Evolutionary conservation across 2,888 invertebrate species (phyloP).

Genomic region (Apotomis turbidana): DNA sequence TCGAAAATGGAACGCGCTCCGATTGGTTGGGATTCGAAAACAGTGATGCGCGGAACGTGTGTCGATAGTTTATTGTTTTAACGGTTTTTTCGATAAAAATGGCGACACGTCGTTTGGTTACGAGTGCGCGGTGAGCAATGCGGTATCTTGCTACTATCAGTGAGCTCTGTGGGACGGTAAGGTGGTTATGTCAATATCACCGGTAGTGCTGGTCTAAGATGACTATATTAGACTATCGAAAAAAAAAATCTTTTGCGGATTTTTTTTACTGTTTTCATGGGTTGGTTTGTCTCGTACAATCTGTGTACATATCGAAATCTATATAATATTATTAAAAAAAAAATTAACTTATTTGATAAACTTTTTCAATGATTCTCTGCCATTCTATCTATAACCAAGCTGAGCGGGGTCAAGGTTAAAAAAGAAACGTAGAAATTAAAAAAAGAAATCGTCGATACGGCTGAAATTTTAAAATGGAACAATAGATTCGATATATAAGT

Average conservation of each 20-base stretch:
- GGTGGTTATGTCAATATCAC: constrained; percentile 54
- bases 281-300: no score
- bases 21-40: constrained; percentile 44
- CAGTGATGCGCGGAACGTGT: constrained; percentile 50
- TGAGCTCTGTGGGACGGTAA: constrained; percentile 47
- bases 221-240: constrained; percentile 1
- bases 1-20: constrained; percentile 41
- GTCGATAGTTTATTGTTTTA: constrained; percentile 47
- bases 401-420: no score
- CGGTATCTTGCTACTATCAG: constrained; percentile 54
- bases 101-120: constrained; percentile 51
- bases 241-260: not conserved
- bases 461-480: no score
- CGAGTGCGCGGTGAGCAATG: constrained; percentile 55
- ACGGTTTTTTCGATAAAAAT: constrained; percentile 33
- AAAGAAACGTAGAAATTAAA: no score
- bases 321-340: no score
- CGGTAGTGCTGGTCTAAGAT: constrained; percentile 45
- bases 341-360: no score
- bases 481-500: no score
- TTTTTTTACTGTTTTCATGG: not conserved
- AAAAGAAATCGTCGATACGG: no score
- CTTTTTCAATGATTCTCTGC: no score
- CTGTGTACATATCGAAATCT: no score
- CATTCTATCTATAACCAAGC: no score